Conservation (phyloP, 2,797 vertebrate species). For the Rhabdophis nuchalis region DNA sequence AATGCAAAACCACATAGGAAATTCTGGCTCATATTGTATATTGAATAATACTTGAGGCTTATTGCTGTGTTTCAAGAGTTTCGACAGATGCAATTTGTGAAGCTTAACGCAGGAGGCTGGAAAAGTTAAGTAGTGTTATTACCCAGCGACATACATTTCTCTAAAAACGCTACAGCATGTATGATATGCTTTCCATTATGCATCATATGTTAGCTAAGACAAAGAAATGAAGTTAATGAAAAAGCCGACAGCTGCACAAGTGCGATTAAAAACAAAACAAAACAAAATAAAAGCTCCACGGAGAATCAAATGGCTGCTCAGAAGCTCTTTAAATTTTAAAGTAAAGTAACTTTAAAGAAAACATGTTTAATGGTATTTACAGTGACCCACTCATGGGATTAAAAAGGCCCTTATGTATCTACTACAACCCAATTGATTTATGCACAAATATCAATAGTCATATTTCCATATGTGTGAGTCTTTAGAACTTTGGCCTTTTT, state of each 20-base stretch:
- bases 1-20: neutral
- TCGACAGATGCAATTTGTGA: neutral
- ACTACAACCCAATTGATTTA: neutral
- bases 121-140: neutral
- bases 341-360: neutral
- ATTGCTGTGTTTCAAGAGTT: neutral
- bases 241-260: conserved; percentile 38
- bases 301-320: conserved; percentile 3
- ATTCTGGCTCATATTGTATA: neutral
- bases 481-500: neutral
- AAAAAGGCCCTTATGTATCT: rapidly evolving
- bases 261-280: conserved; percentile 41
- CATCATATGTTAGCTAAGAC: conserved; percentile 12
- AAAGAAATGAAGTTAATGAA: conserved; percentile 22
- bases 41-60: neutral
- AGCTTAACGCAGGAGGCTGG: neutral
- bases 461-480: neutral
- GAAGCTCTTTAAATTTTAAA: conserved; percentile 4
- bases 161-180: conserved; percentile 14
- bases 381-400: neutral
- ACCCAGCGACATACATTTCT: conserved; percentile 4
- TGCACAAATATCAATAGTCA: neutral
- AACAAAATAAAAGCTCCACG: neutral
- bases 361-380: neutral
- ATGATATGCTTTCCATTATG: conserved; percentile 25